Evolutionary conservation across 2,113 vertebrate species (phyloP).

Genomic region (Panurus biarmicus): DNA sequence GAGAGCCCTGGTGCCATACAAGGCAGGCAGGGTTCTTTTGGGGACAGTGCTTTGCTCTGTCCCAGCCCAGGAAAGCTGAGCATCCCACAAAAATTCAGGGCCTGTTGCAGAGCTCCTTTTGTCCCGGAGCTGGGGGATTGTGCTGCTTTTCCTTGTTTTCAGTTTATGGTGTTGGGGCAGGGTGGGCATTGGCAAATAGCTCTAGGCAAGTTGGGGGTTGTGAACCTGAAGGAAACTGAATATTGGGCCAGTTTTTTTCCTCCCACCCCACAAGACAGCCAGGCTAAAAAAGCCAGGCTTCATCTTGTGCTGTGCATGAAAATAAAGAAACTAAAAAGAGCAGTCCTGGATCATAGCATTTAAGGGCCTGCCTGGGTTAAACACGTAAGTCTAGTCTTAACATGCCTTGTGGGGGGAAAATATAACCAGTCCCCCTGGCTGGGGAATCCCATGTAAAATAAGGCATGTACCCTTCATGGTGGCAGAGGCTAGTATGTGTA

Average conservation of each 20-base stretch:
- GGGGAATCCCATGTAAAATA: neutral
- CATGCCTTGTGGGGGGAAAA: neutral
- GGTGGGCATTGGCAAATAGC: neutral
- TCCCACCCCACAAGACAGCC: neutral
- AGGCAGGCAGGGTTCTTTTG: neutral
- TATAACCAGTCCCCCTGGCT: neutral
- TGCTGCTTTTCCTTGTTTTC: neutral
- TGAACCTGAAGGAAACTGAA: neutral
- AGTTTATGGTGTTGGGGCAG: neutral
- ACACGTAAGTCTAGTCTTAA: neutral
- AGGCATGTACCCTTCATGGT: neutral
- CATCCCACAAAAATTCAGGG: neutral
- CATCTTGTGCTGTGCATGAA: neutral
- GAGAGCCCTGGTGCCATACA: fast-evolving
- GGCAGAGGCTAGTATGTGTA: neutral
- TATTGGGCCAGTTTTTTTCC: neutral
- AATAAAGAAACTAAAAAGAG: neutral
- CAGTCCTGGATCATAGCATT: fast-evolving
- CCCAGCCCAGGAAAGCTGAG: neutral
- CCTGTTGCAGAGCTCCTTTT: neutral
- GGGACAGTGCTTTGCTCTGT: neutral
- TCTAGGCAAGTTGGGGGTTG: neutral
- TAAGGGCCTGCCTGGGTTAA: neutral
- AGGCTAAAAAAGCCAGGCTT: neutral
- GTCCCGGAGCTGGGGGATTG: neutral